Conservation (phyloP, 2,888 invertebrate species). For the Cancer borealis region DNA sequence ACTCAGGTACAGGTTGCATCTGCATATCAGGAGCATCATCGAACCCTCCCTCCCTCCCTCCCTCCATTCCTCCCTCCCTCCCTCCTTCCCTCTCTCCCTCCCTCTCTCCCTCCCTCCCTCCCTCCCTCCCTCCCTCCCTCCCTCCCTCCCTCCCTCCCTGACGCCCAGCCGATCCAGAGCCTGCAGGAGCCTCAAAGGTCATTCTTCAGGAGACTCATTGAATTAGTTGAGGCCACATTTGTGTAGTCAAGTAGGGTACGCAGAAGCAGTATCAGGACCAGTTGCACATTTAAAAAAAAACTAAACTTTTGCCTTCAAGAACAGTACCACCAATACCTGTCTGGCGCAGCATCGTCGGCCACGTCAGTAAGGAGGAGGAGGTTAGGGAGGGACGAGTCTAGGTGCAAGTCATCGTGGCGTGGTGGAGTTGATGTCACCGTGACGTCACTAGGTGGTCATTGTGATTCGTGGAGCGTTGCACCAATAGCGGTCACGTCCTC, state of each 20-base stretch:
- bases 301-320: neutral
- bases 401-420: constrained; percentile 53
- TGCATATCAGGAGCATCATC: constrained; percentile 39
- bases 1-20: constrained; percentile 37
- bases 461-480: constrained; percentile 69
- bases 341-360: neutral
- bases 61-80: too few relatives aligned
- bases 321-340: neutral
- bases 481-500: constrained; percentile 69
- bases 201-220: neutral
- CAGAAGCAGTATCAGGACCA: neutral
- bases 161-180: constrained; percentile 12
- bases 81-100: neutral
- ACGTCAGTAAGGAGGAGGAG: constrained; percentile 17
- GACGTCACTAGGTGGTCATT: constrained; percentile 66
- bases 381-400: neutral
- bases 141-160: neutral
- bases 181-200: neutral
- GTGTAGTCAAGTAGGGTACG: neutral
- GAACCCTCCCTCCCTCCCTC: neutral
- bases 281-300: neutral
- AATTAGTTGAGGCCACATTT: neutral
- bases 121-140: neutral
- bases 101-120: neutral
- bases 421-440: constrained; percentile 60